phyloP scores from a whole-genome alignment of 2,113 vertebrate genomes.

The Ictidomys tridecemlineatus region DNA sequence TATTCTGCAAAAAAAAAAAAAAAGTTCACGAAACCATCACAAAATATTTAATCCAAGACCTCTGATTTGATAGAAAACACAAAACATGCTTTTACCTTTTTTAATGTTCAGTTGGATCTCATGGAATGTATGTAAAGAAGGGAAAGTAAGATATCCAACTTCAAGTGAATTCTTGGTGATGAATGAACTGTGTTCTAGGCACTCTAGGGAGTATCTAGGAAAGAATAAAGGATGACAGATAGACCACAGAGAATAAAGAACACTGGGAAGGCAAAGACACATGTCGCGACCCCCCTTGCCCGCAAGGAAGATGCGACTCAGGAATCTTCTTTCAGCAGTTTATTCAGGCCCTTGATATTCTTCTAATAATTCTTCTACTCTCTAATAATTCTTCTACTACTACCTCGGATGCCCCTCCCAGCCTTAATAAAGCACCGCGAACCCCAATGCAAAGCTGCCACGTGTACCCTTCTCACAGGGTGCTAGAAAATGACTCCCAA shows the following conservation, averaged over 20 bases:
- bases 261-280: background rate
- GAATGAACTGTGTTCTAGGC: background rate
- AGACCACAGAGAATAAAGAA: background rate
- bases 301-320: too few relatives aligned
- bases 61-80: background rate
- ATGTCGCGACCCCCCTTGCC: too few relatives aligned
- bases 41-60: background rate
- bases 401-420: too few relatives aligned
- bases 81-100: background rate
- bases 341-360: too few relatives aligned
- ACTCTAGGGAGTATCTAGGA: background rate
- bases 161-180: background rate
- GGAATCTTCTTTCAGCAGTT: too few relatives aligned
- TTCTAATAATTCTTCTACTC: too few relatives aligned
- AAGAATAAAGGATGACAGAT: background rate
- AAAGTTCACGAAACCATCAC: background rate
- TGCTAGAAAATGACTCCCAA: too few relatives aligned
- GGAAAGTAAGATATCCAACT: background rate
- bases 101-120: background rate
- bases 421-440: too few relatives aligned
- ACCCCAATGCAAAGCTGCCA: too few relatives aligned
- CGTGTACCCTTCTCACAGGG: too few relatives aligned
- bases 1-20: background rate
- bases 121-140: background rate
- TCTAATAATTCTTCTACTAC: too few relatives aligned